phyloP scores from a whole-genome alignment of 2,113 vertebrate species.

The Psilopogon haemacephalus region DNA sequence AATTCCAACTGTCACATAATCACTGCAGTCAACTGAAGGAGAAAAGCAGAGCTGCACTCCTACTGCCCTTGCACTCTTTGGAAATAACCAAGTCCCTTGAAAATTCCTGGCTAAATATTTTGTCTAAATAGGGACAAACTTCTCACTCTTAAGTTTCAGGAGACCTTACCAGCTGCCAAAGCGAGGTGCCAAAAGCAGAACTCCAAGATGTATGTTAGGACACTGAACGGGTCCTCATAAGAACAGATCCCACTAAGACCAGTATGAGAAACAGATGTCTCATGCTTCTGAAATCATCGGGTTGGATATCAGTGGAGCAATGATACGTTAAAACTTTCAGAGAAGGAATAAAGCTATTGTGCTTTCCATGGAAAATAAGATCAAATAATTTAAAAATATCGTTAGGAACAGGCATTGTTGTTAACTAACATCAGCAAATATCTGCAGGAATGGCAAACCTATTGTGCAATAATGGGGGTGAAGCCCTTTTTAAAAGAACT shows the following conservation, averaged over 20 bases:
- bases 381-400: background rate
- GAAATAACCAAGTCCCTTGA: background rate
- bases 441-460: background rate
- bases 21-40: accelerated
- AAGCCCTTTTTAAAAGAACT: background rate
- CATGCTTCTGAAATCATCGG: background rate
- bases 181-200: background rate
- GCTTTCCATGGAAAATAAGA: background rate
- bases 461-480: slow-evolving; percentile 29
- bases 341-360: background rate
- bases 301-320: background rate
- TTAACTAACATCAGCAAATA: slow-evolving; percentile 26
- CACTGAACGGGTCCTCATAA: background rate
- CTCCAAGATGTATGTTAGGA: background rate
- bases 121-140: background rate
- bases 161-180: background rate
- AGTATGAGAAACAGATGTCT: background rate
- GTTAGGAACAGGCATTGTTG: background rate
- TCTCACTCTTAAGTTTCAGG: background rate
- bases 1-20: background rate
- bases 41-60: background rate
- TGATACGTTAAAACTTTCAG: background rate
- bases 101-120: background rate
- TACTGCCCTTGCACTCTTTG: background rate
- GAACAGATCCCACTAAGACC: background rate